Conservation (phyloP, 2,797 vertebrate species). For the Notolabrus celidotus region DNA sequence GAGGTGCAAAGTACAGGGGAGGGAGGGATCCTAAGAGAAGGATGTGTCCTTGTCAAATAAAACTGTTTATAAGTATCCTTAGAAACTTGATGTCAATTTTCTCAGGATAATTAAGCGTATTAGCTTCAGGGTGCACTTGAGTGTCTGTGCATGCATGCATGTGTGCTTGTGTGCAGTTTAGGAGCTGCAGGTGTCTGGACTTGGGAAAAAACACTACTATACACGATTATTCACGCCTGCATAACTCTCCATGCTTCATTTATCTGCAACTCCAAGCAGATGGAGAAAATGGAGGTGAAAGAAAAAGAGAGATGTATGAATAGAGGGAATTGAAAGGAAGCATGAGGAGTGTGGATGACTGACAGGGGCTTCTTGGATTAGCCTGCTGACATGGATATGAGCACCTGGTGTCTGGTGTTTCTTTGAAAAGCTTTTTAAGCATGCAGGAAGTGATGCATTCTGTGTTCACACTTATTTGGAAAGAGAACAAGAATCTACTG, state of each 20-base stretch:
- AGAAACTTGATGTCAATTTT: constrained; percentile 42
- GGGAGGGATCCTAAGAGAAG: not conserved
- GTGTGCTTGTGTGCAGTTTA: constrained; percentile 39
- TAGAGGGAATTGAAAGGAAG: constrained; percentile 1
- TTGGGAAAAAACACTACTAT: constrained; percentile 9
- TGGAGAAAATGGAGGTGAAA: not conserved
- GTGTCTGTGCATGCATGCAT: constrained; percentile 5
- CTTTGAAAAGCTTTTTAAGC: constrained; percentile 3
- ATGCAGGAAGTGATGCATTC: not conserved
- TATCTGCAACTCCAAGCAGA: constrained; percentile 37
- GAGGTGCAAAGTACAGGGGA: not conserved
- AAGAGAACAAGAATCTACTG: not conserved
- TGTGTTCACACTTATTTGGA: not conserved
- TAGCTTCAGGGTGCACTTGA: constrained; percentile 20
- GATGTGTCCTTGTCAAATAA: constrained; percentile 35
- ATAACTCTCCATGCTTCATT: constrained; percentile 43
- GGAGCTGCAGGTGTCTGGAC: constrained; percentile 49
- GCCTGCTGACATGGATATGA: not conserved
- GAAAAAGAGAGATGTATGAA: not conserved
- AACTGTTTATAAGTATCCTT: constrained; percentile 44
- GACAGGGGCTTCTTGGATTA: not conserved
- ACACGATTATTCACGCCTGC: constrained; percentile 44
- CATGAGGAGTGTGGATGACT: not conserved
- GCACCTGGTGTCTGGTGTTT: constrained; percentile 4
- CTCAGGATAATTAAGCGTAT: constrained; percentile 43